Percentiles rank a stretch among this genome's conserved stretches.
phyloP scores from a whole-genome alignment of 2,888 invertebrate species.

The Chrysotoxum bicinctum region DNA sequence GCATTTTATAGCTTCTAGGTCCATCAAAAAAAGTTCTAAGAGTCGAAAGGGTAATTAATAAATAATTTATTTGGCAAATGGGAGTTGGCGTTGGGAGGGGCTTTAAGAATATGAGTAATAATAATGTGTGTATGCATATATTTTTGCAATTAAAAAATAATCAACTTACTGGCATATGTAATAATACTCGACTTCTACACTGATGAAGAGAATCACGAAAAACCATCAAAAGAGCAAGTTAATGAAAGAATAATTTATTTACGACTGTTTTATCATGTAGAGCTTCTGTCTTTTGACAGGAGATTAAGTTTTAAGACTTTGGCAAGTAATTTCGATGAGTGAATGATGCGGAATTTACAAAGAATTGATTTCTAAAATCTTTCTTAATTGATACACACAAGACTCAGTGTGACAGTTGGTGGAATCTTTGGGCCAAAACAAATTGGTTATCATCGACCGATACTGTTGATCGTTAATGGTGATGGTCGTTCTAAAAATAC shows the following conservation, averaged over 20 bases:
- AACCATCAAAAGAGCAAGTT: not conserved
- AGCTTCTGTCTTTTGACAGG: not conserved
- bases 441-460: no score
- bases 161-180: slow-evolving; percentile 26
- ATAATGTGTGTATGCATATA: not conserved
- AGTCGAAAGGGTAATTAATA: slow-evolving; percentile 53
- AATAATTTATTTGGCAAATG: slow-evolving; percentile 54
- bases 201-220: not conserved
- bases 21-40: slow-evolving; percentile 16
- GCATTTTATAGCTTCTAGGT: slow-evolving; percentile 6
- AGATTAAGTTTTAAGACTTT: not conserved
- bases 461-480: no score
- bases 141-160: slow-evolving; percentile 52
- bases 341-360: not conserved
- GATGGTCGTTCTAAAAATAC: no score
- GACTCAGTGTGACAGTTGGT: no score
- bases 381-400: no score
- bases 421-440: no score
- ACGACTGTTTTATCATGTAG: not conserved
- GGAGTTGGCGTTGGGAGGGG: slow-evolving; percentile 1
- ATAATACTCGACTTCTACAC: not conserved
- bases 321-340: not conserved
- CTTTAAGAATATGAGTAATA: not conserved
- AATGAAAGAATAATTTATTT: slow-evolving; percentile 13
- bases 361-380: not conserved